Percentiles rank a stretch among this genome's conserved stretches.
Evolutionary conservation across 1,140 invertebrate genomes (phyloP).

Genomic region (Heliothis subflexa): DNA sequence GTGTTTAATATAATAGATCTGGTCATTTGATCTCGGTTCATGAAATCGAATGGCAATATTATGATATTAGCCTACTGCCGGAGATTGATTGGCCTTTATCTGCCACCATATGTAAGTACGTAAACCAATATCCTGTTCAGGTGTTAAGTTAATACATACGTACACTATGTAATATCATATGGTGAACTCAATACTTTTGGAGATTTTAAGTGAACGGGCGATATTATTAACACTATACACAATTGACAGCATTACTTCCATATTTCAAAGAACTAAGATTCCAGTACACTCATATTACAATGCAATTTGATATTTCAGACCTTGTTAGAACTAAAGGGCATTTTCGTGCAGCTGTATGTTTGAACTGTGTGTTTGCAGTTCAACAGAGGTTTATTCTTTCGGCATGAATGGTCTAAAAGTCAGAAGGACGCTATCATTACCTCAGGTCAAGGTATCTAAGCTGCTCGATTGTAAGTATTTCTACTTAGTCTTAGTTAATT

Average conservation of each 20-base stretch:
- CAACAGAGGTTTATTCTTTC: not conserved
- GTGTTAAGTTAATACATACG: constrained; percentile 1
- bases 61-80: not conserved
- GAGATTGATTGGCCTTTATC: constrained; percentile 11
- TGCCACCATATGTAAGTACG: not conserved
- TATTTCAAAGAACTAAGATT: not conserved
- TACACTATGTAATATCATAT: not conserved
- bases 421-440: constrained; percentile 36
- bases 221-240: too few relatives aligned
- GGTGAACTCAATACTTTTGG: constrained; percentile 16
- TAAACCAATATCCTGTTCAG: constrained; percentile 30
- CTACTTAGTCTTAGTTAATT: constrained; percentile 11
- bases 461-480: not conserved
- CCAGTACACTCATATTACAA: not conserved
- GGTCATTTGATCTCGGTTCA: constrained; percentile 20
- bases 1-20: constrained; percentile 27
- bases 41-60: constrained; percentile 1
- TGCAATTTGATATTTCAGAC: constrained; percentile 4
- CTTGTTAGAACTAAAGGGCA: constrained; percentile 12
- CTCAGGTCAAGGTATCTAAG: constrained; percentile 36
- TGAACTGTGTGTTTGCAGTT: not conserved
- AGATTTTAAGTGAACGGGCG: not conserved
- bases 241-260: too few relatives aligned
- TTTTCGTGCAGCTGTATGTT: constrained; percentile 34
- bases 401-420: constrained; percentile 37